Evolutionary conservation across 2,113 vertebrate species (phyloP), one percentile per base, ranked within the genome.

Genomic region (Gorsachius goisagi): DNA sequence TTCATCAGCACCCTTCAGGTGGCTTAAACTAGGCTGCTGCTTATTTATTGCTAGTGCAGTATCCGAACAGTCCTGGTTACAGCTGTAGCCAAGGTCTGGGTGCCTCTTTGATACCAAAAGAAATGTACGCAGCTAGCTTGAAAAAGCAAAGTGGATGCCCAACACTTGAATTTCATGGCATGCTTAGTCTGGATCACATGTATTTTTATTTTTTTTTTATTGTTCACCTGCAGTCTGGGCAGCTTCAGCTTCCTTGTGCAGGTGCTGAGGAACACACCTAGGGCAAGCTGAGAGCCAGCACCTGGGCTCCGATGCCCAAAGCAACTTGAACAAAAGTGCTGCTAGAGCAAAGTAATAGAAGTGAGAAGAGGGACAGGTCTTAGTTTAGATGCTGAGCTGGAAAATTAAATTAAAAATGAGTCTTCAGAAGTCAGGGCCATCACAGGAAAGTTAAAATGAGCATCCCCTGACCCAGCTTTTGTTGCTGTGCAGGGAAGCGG

Each of bases 341-440:
- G 59, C 72, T 47, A 3, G 52, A 9, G 55, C 44, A 33, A 72
- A 92, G 41, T 3, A 59, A 11, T 4, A 44, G 27, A 52, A 93
- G n/a, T 8, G 24, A 81, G 59, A 67, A 67, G 68, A 39, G 15
- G 14, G 59, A 2, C 27, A 39, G 76, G n/a, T 75, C 73, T 75
- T 62, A 32, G 44, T 60, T 64, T 24, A 77, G 90, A 85, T 58
- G 66, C 83, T 82, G 90, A 93, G 13, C 80, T 95, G 81, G 79
- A 94, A 90, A 94, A 92, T 67, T 33, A 56, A 92, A 85, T 67
- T 78, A 86, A 93, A 93, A 66, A 72, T 4, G 30, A 76, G 35
- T 23, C 39, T 78, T 89, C 45, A 64, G 88, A 89, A 90, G 77
- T 82, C 37, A 52, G 67, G 88, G 66, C 35, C n/a, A 15, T 69